Evolutionary conservation across 2,797 vertebrate genomes (phyloP), one percentile per base, ranked within the genome.

Genomic region (Fistularia tabacaria): DNA sequence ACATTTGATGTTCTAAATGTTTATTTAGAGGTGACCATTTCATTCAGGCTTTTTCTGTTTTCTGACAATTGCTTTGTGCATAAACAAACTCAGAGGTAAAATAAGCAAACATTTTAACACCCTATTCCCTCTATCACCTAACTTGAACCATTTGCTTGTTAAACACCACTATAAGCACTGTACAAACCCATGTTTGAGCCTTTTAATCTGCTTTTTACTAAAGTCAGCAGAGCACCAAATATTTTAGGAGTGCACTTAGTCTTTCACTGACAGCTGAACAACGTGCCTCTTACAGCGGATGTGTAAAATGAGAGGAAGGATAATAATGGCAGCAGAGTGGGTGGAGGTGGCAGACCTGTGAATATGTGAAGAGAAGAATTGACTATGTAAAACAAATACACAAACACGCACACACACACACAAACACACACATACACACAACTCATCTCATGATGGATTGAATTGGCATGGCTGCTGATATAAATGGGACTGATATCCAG

Each of bases 401-500:
- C 25, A 25, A 2, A 25, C 25, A 25, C 25, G 5, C 25, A 25
- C 25, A 25, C 25, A 25, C 25, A 25, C 25, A 25, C 25, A 25
- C 25, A 25, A 2, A 25, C 25, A 25, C 25, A 25, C 5, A 25
- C 25, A 25, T 25, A 25, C 25, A 55, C 55, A 54, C 54, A 49
- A 45, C 56, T 58, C 14, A 72, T 80, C 50, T 69, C 25, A 43
- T 11, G 48, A 47, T 64, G 48, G 36, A 71, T 38, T 57, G 49
- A 71, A 59, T 60, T 62, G 59, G 10, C 49, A 53, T 7, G 37
- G 42, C 53, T 45, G 42, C n/a, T 50, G 49, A 62, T 49, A 52
- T 67, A 67, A 71, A 72, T 59, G 14, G 60, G 14, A 59, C 48
- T 72, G 55, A 67, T 72, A 70, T 80, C 63, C 60, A 61, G 56